A percentile compares a stretch with the other conserved stretches of the same genome.
These are phyloP conservation scores for Paradoxurus hermaphroditus DNA, from an alignment of 2,113 vertebrate genomes.

Conservation along the genomic window DNA sequence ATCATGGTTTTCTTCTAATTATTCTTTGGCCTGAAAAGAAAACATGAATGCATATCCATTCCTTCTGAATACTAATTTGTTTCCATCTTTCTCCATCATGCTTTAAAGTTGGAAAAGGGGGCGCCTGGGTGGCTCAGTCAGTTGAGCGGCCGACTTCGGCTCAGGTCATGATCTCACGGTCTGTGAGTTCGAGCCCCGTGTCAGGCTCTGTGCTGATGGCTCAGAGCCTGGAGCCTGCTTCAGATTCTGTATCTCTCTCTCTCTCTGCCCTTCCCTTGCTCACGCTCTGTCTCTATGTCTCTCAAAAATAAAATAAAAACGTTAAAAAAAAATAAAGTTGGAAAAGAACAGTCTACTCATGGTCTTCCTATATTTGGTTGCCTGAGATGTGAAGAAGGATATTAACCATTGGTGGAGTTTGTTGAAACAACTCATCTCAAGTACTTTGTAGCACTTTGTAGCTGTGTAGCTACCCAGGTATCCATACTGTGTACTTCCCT, in stretches of 20 bases:
- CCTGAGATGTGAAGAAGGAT: background rate
- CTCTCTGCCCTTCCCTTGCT: no score
- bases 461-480: background rate
- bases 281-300: no score
- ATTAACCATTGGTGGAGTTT: background rate
- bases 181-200: no score
- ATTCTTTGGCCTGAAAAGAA: slow-evolving; percentile 19
- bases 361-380: background rate
- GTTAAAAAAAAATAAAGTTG: no score
- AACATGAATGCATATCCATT: background rate
- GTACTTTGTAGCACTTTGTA: background rate
- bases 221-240: no score
- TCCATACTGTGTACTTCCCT: background rate
- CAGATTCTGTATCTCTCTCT: no score
- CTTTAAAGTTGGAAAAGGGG: background rate
- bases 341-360: background rate
- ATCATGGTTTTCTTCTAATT: slow-evolving; percentile 59
- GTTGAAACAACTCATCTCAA: background rate
- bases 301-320: no score
- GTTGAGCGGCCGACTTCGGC: no score
- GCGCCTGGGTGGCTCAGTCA: no score
- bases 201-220: no score
- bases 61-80: slow-evolving; percentile 30
- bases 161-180: no score
- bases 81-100: background rate